Percentiles rank a stretch among this genome's conserved stretches.
phyloP scores from a whole-genome alignment of 2,113 vertebrate species.

The Chunga burmeisteri region DNA sequence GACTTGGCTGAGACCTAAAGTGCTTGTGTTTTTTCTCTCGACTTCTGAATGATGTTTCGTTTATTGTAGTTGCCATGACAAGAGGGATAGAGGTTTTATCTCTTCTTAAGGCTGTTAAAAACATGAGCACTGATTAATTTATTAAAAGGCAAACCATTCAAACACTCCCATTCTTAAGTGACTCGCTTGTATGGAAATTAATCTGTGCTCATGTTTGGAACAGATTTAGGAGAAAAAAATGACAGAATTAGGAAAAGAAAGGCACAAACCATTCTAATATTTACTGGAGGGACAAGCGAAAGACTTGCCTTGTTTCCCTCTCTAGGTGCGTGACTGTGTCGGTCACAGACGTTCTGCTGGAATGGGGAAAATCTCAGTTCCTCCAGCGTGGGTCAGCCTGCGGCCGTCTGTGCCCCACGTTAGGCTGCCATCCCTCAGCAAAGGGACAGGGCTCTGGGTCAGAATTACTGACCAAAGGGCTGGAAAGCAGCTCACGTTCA shows the following conservation, averaged over 20 bases:
- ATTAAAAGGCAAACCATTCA: conserved; percentile 20
- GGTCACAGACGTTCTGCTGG: background rate
- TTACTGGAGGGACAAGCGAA: background rate
- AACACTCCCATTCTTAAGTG: background rate
- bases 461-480: background rate
- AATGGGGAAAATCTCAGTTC: background rate
- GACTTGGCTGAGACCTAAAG: conserved; percentile 27
- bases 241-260: background rate
- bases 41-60: background rate
- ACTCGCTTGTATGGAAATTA: background rate
- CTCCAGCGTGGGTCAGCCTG: background rate
- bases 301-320: background rate
- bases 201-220: background rate
- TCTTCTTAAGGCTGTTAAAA: conserved; percentile 9
- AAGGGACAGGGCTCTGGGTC: background rate
- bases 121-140: background rate
- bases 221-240: background rate
- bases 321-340: background rate
- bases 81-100: background rate
- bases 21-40: background rate
- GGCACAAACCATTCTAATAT: background rate
- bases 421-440: background rate
- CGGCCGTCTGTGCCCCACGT: accelerated
- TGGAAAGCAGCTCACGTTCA: background rate
- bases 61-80: conserved; percentile 12